Evolutionary conservation across 2,113 vertebrate genomes (phyloP).

Genomic region (Hippocampus abdominalis): DNA sequence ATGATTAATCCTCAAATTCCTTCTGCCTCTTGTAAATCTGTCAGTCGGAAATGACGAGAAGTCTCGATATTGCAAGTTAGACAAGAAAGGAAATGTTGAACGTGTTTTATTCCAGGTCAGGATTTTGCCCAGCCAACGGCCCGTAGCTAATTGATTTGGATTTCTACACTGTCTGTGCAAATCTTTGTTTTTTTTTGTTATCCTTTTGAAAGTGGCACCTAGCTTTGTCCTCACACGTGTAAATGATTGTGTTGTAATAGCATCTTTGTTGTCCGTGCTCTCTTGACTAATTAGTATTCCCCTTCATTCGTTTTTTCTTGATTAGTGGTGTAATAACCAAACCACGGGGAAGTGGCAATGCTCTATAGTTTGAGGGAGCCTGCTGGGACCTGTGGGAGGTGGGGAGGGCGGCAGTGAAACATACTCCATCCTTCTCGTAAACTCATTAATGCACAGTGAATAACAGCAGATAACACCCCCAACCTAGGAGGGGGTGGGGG

Average conservation of each 20-base stretch:
- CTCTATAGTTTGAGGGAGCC: conserved; percentile 29
- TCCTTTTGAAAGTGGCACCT: conserved; percentile 23
- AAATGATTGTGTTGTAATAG: conserved; percentile 24
- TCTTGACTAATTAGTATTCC: conserved; percentile 50
- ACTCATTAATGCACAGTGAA: conserved; percentile 12
- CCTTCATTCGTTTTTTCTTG: conserved; percentile 38
- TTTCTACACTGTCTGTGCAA: conserved; percentile 34
- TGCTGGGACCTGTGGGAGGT: conserved; percentile 44
- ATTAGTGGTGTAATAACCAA: conserved; percentile 63
- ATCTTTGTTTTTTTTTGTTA: conserved; percentile 16
- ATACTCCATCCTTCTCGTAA: background rate
- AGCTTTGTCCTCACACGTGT: conserved; percentile 16
- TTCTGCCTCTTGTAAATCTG: conserved; percentile 23
- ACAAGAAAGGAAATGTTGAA: conserved; percentile 29
- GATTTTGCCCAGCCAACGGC: conserved; percentile 18
- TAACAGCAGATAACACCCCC: conserved; percentile 7
- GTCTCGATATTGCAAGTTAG: conserved; percentile 27
- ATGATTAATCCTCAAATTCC: background rate
- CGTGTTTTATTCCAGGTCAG: conserved; percentile 26
- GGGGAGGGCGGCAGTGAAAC: conserved; percentile 19
- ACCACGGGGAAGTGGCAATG: conserved; percentile 35
- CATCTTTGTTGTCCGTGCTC: conserved; percentile 29
- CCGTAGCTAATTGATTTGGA: conserved; percentile 18
- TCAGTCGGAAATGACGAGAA: conserved; percentile 39
- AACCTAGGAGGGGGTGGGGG: background rate